Percentiles rank a stretch among this genome's conserved stretches.
Conservation (phyloP, 2,113 vertebrate species). For the Pristiophorus japonicus region DNA sequence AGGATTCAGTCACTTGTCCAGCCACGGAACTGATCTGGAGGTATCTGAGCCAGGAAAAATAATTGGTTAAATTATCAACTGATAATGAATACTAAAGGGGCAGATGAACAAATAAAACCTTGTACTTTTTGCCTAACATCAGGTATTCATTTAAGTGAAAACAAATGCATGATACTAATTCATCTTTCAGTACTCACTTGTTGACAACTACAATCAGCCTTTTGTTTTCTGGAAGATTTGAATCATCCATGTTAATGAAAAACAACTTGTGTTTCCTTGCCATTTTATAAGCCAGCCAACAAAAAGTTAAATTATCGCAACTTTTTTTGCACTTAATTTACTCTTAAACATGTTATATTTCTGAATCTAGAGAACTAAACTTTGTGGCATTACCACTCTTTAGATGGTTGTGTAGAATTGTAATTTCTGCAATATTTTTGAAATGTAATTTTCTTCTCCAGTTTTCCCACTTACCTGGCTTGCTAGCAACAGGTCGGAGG, state of each 20-base stretch:
- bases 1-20: not conserved
- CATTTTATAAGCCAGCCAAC: not conserved
- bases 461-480: not conserved
- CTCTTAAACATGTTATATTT: not conserved
- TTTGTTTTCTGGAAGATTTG: not conserved
- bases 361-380: not conserved
- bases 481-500: not conserved
- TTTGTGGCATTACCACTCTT: not conserved
- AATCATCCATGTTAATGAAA: not conserved
- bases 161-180: not conserved
- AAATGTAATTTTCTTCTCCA: not conserved
- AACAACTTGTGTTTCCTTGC: not conserved
- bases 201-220: not conserved
- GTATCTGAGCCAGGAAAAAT: not conserved
- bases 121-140: no score
- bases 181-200: not conserved
- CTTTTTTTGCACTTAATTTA: not conserved
- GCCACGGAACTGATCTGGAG: not conserved
- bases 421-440: not conserved
- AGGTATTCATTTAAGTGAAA: not conserved
- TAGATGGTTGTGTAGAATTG: not conserved
- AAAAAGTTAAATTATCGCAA: not conserved
- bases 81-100: not conserved
- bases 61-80: not conserved
- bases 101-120: not conserved